Evolutionary conservation across 2,113 vertebrate genomes (phyloP), one percentile per base, ranked within the genome.

Genomic region (Sceloporus tristichus): DNA sequence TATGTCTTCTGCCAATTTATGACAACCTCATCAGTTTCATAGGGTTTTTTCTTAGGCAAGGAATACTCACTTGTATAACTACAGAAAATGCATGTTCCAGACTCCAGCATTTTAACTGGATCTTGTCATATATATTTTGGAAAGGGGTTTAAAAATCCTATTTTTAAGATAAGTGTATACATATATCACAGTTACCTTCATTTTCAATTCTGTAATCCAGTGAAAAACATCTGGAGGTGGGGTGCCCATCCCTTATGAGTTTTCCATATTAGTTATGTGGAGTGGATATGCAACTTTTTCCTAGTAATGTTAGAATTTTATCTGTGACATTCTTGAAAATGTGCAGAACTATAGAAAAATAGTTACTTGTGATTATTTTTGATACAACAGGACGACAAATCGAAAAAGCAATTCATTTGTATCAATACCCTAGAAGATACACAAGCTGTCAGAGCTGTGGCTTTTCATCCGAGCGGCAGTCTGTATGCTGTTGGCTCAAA

Each of bases 401-500:
- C 97, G 89, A 98, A 98, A 95, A 96, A 98, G 21, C 98, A 98
- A 81, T 99, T 98, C 95, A 92, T 98, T 85, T 98, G 97, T 85
- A 96, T 99, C 91, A 98, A 96, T 92, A 98, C 98, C 84, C 95
- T 99, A 13, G 99, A 99, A 96, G 99, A 99, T 92, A 99, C 99
- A 0, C 99, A 99, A 94, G 99, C 99, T 29, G 97, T 99, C 83
- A 98, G 99, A 85, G 98, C 99, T 1, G 98, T 99, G 91, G 98
- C 99, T 91, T 99, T 99, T 95, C 98, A 99, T 94, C 98, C 99
- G n/a, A 96, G 97, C 74, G 99, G 99, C 78, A 96, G 93, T 10
- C 96, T 99, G n/a, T 99, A 98, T 87, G 98, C 99, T 62, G 98
- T 99, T 4, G 99, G 99, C 89, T 99, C 99, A 90, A 99, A 99